Conservation (phyloP, 1,140 invertebrate species). For the Papilio machaon region DNA sequence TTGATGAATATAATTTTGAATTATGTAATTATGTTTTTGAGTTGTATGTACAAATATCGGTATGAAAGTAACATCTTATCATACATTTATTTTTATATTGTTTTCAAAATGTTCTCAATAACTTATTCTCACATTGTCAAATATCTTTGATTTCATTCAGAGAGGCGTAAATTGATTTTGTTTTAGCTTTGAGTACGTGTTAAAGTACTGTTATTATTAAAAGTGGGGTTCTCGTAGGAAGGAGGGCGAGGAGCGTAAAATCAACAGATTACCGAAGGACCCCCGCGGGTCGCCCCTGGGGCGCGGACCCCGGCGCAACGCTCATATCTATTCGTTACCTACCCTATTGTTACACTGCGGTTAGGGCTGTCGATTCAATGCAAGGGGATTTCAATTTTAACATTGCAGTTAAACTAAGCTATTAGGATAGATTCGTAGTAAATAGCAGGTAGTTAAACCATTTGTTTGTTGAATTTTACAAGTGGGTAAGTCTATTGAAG, state of each 20-base stretch:
- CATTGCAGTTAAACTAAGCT: slow-evolving; percentile 42
- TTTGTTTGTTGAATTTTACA: slow-evolving; percentile 39
- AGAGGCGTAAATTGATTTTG: slow-evolving; percentile 67
- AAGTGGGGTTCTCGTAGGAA: slow-evolving; percentile 59
- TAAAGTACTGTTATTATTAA: slow-evolving; percentile 69
- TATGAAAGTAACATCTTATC: no score
- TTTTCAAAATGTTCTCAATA: background rate
- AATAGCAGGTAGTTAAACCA: slow-evolving; percentile 37
- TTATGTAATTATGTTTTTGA: no score
- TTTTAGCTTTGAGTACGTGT: slow-evolving; percentile 70
- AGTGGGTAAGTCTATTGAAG: slow-evolving; percentile 40
- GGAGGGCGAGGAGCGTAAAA: slow-evolving; percentile 73
- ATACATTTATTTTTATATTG: background rate
- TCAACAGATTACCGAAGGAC: slow-evolving; percentile 77
- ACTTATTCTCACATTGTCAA: background rate
- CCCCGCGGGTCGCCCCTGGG: slow-evolving; percentile 57
- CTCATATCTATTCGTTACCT: slow-evolving; percentile 74
- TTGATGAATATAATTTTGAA: no score
- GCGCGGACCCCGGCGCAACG: slow-evolving; percentile 61
- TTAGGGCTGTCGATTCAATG: slow-evolving; percentile 70
- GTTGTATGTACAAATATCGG: no score
- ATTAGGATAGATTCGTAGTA: slow-evolving; percentile 27
- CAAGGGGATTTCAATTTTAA: slow-evolving; percentile 49
- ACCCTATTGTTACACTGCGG: slow-evolving; percentile 71
- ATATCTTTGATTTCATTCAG: slow-evolving; percentile 12